Evolutionary conservation across 35 echinoderm and acorn worm genomes (phyloP).

Genomic region (Apostichopus japonicus): DNA sequence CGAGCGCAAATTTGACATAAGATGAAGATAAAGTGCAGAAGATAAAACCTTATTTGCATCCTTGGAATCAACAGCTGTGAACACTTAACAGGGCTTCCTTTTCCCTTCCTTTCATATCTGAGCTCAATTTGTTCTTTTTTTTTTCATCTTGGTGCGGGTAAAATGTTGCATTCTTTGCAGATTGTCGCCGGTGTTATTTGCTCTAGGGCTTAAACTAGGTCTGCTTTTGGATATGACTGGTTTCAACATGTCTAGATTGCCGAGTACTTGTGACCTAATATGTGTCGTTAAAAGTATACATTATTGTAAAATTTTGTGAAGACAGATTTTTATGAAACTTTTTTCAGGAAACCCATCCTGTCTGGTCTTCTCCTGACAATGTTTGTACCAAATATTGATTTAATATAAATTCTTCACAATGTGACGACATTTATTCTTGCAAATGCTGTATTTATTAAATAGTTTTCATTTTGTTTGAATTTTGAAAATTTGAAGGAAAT

Average conservation of each 20-base stretch:
- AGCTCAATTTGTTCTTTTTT: no score
- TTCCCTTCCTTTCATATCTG: neutral
- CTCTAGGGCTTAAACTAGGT: neutral
- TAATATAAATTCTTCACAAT: no score
- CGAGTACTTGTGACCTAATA: neutral
- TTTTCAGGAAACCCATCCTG: no score
- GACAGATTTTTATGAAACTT: no score
- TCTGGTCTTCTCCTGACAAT: no score
- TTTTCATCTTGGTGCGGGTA: neutral
- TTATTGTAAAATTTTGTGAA: no score
- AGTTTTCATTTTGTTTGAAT: no score
- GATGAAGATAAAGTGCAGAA: neutral
- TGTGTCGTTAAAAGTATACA: neutral
- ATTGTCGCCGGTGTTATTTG: neutral
- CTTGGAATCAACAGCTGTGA: slow-evolving; percentile 3
- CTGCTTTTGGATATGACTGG: neutral
- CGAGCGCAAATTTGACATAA: no score
- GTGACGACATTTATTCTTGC: no score
- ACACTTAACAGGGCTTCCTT: neutral
- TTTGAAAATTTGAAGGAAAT: no score
- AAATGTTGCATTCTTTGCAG: neutral
- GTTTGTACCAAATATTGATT: no score
- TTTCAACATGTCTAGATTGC: neutral
- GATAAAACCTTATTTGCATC: neutral
- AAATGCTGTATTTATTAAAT: no score